Percentiles rank a stretch among this genome's conserved stretches.
These are phyloP conservation scores for Tarsius wallacei DNA, from an alignment of 2,797 vertebrate species.

Conservation along the genomic window DNA sequence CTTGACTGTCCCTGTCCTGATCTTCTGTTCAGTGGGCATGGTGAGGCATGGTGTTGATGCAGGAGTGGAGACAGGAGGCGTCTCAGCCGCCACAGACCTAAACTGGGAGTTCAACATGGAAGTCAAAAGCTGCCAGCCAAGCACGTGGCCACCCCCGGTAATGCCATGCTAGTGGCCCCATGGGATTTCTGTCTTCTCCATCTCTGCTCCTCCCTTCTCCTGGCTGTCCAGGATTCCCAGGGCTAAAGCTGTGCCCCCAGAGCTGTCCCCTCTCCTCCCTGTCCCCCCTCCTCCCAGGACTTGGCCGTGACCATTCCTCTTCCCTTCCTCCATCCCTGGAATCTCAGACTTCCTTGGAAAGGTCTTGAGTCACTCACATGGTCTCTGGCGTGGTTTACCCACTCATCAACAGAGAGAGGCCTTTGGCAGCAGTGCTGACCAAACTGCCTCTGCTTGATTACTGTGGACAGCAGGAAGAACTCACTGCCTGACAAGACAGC, in stretches of 20 bases:
- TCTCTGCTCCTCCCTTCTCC: background rate
- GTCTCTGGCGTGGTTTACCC: background rate
- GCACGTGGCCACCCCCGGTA: background rate
- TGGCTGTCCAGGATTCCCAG: background rate
- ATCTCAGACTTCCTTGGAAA: background rate
- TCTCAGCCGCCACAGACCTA: background rate
- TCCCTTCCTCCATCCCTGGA: background rate
- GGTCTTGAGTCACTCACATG: background rate
- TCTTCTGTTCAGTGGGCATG: background rate
- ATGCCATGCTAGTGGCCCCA: background rate
- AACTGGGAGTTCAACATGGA: background rate
- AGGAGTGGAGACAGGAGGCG: background rate
- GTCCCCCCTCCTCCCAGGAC: background rate
- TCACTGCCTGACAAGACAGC: background rate
- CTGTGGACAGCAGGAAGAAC: background rate
- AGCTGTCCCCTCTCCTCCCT: background rate
- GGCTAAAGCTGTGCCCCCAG: background rate
- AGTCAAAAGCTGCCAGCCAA: background rate
- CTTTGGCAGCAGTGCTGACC: background rate
- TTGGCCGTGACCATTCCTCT: background rate
- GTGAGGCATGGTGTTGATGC: background rate
- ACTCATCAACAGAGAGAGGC: background rate
- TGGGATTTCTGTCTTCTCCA: background rate
- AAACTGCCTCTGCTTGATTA: background rate
- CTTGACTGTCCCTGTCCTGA: background rate